Evolutionary conservation across 2,113 vertebrate genomes (phyloP).

Genomic region (Cricetomys ansorgei): DNA sequence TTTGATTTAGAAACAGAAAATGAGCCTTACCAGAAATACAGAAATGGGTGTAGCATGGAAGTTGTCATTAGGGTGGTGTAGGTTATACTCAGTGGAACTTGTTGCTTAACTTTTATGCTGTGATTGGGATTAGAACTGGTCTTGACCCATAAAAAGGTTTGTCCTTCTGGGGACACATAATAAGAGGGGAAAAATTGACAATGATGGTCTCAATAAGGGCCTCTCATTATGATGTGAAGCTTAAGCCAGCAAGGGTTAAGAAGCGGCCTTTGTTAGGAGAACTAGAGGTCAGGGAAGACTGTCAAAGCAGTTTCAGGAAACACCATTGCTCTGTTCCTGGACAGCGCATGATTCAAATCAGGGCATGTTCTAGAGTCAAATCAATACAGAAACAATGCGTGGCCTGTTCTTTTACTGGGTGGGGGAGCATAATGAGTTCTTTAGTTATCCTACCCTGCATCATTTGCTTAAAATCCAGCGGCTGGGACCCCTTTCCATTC

Average conservation of each 20-base stretch:
- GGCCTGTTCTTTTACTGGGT: not conserved
- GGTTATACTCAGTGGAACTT: not conserved
- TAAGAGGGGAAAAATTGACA: not conserved
- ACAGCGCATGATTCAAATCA: not conserved
- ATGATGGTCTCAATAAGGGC: not conserved
- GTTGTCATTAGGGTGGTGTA: not conserved
- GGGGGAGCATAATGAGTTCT: not conserved
- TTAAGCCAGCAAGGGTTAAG: not conserved
- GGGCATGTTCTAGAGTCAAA: not conserved
- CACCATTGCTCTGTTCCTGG: not conserved
- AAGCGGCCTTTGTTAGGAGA: not conserved
- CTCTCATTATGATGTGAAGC: not conserved
- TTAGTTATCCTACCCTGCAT: not conserved
- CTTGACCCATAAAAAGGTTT: not conserved
- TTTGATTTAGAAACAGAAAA: conserved; percentile 43
- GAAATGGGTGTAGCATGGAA: not conserved
- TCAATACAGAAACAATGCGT: not conserved
- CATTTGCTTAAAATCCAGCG: not conserved
- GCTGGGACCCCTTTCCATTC: not conserved
- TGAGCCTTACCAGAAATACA: not conserved
- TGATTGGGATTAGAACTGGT: not conserved
- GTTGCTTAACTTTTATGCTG: not conserved
- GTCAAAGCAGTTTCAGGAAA: not conserved
- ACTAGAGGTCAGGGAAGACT: not conserved
- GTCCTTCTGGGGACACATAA: not conserved